Evolutionary conservation across 2,797 vertebrate species (phyloP).

Genomic region (Eulemur albifrons): DNA sequence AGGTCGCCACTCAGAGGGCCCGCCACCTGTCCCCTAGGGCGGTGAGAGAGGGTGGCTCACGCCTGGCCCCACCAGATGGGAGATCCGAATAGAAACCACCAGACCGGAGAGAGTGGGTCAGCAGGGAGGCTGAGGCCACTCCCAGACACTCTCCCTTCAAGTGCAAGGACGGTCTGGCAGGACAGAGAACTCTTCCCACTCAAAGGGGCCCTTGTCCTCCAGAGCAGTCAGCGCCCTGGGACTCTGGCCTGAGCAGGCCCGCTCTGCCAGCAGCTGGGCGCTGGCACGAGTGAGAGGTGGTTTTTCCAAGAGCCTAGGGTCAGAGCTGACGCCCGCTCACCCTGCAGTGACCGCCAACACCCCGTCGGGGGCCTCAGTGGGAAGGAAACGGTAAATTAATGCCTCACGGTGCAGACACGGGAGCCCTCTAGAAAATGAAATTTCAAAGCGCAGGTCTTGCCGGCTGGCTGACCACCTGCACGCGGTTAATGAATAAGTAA

Average conservation of each 20-base stretch:
- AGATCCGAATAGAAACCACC: not conserved
- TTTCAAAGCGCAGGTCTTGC: constrained; percentile 20
- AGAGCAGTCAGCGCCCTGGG: not conserved
- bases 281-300: not conserved
- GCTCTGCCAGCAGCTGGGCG: not conserved
- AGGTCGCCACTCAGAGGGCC: not conserved
- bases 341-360: not conserved
- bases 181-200: not conserved
- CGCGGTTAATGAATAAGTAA: not conserved
- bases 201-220: too few relatives aligned
- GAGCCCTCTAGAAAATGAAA: constrained; percentile 45
- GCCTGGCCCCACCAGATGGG: fast-evolving
- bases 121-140: not conserved
- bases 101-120: not conserved
- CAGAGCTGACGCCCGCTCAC: not conserved
- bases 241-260: fast-evolving
- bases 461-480: constrained; percentile 40
- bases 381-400: not conserved
- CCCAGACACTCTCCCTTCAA: not conserved
- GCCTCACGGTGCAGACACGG: not conserved
- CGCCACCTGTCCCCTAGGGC: not conserved
- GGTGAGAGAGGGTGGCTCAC: not conserved
- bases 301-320: not conserved
- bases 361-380: not conserved
- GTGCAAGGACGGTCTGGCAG: not conserved